A percentile compares a stretch with the other conserved stretches of the same genome.
Evolutionary conservation across 2,888 invertebrate species (phyloP).

Genomic region (Tetramorium bicarinatum): DNA sequence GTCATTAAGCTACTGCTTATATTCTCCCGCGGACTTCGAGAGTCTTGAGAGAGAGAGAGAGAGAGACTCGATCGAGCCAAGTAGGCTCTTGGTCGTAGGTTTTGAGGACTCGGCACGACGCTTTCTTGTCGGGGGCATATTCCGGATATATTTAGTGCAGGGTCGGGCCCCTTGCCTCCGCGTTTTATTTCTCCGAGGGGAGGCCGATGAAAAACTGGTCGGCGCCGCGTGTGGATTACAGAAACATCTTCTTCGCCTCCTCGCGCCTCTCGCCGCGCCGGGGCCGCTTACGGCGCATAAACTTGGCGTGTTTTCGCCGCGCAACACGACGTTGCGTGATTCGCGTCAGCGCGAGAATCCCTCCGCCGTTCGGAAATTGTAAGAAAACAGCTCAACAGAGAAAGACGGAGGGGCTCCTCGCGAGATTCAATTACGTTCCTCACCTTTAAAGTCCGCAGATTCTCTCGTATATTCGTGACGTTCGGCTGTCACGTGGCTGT

Average conservation of each 20-base stretch:
- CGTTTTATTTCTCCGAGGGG: constrained; percentile 77
- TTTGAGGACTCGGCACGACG: constrained; percentile 39
- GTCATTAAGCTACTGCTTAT: constrained; percentile 4
- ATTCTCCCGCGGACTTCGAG: background rate
- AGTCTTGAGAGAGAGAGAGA: too few relatives aligned
- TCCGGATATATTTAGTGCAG: constrained; percentile 66
- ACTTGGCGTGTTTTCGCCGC: constrained; percentile 21
- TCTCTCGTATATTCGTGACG: constrained; percentile 1
- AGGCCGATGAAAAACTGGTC: constrained; percentile 77
- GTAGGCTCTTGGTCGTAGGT: constrained; percentile 9
- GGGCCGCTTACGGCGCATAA: background rate
- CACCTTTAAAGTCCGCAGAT: background rate
- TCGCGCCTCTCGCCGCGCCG: constrained; percentile 56
- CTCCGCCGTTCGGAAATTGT: background rate
- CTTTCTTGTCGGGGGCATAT: constrained; percentile 35
- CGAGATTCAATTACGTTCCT: constrained; percentile 1
- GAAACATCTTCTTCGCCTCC: constrained; percentile 66
- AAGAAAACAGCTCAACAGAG: background rate
- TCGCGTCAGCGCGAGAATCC: background rate
- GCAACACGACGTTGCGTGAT: constrained; percentile 25
- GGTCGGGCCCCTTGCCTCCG: constrained; percentile 61
- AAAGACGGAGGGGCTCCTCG: background rate
- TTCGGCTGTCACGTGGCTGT: constrained; percentile 9
- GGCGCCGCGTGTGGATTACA: constrained; percentile 78
- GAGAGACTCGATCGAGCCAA: background rate